Conservation (phyloP, 1,140 invertebrate species). For the Apis florea region DNA sequence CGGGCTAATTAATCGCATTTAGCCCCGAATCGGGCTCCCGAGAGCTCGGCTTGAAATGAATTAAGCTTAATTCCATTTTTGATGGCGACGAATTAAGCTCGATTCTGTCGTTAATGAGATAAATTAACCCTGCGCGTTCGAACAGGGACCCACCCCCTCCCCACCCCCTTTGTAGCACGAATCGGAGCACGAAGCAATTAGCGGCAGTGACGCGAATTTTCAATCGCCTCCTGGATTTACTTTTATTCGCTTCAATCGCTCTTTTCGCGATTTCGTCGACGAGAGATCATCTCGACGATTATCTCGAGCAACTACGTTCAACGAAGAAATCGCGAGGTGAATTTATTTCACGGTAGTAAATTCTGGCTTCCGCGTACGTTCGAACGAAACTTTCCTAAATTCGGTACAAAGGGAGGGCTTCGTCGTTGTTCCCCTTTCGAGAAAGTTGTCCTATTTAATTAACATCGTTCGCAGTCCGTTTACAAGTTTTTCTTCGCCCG, state of each 20-base stretch:
- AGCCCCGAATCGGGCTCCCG: too few species aligned
- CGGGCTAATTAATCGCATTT: conserved; percentile 17
- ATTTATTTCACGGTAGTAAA: not conserved
- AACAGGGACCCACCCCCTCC: not conserved
- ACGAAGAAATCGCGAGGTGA: not conserved
- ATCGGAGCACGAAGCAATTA: not conserved
- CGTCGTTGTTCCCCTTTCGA: too few species aligned
- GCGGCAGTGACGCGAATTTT: not conserved
- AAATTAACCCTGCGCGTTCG: conserved; percentile 13
- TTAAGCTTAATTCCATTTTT: conserved; percentile 36
- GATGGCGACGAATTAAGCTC: conserved; percentile 1
- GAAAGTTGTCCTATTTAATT: not conserved
- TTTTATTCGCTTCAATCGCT: too few species aligned
- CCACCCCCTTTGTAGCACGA: not conserved
- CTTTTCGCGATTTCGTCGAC: too few species aligned
- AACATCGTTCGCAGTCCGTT: not conserved
- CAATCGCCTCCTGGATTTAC: not conserved
- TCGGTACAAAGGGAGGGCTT: not conserved
- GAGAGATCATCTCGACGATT: too few species aligned
- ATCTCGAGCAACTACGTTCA: too few species aligned
- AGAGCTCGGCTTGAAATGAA: not conserved
- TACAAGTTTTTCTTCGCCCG: not conserved
- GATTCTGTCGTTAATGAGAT: conserved; percentile 15
- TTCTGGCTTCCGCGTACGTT: not conserved
- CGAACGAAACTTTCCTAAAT: not conserved